Evolutionary conservation across 2,888 invertebrate species (phyloP), one percentile per base, ranked within the genome.

Genomic region (Fabriciana adippe): DNA sequence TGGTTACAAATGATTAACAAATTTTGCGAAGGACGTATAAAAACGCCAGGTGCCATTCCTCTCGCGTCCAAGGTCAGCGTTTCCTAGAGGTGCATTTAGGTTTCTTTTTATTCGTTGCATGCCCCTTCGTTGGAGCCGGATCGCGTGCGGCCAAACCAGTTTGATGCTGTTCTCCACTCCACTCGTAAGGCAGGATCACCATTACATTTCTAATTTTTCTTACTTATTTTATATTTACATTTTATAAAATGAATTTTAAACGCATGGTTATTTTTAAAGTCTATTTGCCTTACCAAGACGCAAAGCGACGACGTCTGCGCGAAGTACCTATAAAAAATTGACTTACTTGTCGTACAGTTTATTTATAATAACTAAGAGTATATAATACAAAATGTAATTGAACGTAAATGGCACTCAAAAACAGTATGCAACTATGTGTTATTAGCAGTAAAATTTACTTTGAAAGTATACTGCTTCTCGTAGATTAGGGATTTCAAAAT

Each of bases 81-180:
- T 92, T 92, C 92, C 91, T 92, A 92, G 92, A 90, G 92, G 85
- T 92, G 91, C 92, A 90, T 90, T 86, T 92, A 87, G 89, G 87
- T 87, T 87, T 90, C 83, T 89, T 92, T 92, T 92, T 92, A 88
- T 88, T 91, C 81, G 84, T 89, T 89, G 91, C 90, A 89, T 90
- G 89, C 86, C 86, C 88, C 89, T 88, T 81, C 83, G 80, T 75
- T 79, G 82, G 83, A 83, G 86, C 83, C 81, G 87, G 84, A 87
- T 92, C 86, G 90, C 90, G 90, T 92, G 92, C 87, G 84, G 81
- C 81, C 82, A 88, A 92, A 90, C 92, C 91, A 83, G 92, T 92
- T 92, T 88, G 77, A 79, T 80, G 84, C 82, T 84, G 85, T 81
- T 86, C 83, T 84, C 84, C 85, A 86, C 86, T 86, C 83, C 83